A percentile compares a stretch with the other conserved stretches of the same genome.
Conservation (phyloP, 2,888 invertebrate species). For the Zonitis immaculata region DNA sequence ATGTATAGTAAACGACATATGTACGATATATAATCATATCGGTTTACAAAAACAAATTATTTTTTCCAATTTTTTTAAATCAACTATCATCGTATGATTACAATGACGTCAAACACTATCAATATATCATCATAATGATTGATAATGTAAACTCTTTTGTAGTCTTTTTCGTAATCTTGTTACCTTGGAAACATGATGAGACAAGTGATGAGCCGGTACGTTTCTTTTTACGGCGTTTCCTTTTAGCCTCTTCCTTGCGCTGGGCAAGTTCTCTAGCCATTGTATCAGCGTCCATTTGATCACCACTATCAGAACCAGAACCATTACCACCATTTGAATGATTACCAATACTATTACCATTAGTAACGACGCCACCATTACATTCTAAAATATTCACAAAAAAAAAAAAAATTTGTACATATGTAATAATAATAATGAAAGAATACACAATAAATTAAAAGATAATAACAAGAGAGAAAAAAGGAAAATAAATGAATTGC, state of each 20-base stretch:
- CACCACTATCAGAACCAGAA: conserved; percentile 52
- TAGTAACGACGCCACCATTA: conserved; percentile 51
- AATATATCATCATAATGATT: too few relatives aligned
- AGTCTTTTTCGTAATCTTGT: too few relatives aligned
- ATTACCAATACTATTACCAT: conserved; percentile 49
- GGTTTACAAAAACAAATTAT: too few relatives aligned
- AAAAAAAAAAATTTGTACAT: neutral
- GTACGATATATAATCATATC: too few relatives aligned
- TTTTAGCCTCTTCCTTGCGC: conserved; percentile 84
- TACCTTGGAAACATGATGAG: conserved; percentile 88
- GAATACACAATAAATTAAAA: neutral
- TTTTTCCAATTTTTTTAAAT: too few relatives aligned
- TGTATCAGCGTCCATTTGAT: conserved; percentile 55
- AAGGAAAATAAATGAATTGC: neutral
- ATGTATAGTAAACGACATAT: too few relatives aligned
- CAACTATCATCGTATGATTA: too few relatives aligned
- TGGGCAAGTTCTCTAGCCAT: conserved; percentile 64
- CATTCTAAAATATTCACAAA: conserved; percentile 21
- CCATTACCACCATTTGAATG: conserved; percentile 42
- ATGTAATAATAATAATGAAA: too few relatives aligned
- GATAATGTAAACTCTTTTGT: too few relatives aligned
- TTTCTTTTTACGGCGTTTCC: conserved; percentile 85
- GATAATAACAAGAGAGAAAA: neutral
- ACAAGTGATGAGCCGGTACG: conserved; percentile 83
- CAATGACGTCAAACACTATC: too few relatives aligned